phyloP scores from a whole-genome alignment of 2,797 vertebrate species.

The Hydrocynus forskahlii region DNA sequence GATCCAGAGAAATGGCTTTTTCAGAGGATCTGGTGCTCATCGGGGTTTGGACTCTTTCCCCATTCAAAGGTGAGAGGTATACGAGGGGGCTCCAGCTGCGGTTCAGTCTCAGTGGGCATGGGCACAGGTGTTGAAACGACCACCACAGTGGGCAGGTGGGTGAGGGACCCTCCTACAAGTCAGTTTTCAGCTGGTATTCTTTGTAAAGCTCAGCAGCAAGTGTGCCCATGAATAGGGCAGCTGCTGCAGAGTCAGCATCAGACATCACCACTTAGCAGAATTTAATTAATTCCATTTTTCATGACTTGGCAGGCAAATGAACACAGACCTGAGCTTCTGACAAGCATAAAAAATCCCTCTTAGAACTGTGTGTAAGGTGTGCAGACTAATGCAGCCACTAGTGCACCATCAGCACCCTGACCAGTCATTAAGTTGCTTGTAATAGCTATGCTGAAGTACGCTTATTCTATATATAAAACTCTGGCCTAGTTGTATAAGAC shows the following conservation, averaged over 20 bases:
- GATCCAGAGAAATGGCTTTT: not conserved
- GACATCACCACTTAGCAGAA: not conserved
- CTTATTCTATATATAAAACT: not conserved
- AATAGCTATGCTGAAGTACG: conserved; percentile 1
- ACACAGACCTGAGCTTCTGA: not conserved
- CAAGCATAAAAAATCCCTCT: not conserved
- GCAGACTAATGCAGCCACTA: not conserved
- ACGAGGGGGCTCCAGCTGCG: not conserved
- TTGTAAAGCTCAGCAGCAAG: not conserved
- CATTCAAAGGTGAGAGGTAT: too few relatives aligned
- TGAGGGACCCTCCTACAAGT: not conserved
- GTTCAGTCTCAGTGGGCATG: not conserved
- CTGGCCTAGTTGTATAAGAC: not conserved
- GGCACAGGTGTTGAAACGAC: not conserved
- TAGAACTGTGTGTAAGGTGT: not conserved
- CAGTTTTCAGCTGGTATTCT: not conserved
- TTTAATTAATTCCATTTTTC: not conserved
- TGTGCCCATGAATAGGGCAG: not conserved
- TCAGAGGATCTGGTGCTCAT: not conserved
- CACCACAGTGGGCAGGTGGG: not conserved
- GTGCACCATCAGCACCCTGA: not conserved
- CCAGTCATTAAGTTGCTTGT: not conserved
- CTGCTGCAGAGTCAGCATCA: not conserved
- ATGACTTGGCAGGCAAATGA: conserved; percentile 12
- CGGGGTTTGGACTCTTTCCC: not conserved